phyloP scores from a whole-genome alignment of 2,113 vertebrate species.

The Actenoides lindsayi region DNA sequence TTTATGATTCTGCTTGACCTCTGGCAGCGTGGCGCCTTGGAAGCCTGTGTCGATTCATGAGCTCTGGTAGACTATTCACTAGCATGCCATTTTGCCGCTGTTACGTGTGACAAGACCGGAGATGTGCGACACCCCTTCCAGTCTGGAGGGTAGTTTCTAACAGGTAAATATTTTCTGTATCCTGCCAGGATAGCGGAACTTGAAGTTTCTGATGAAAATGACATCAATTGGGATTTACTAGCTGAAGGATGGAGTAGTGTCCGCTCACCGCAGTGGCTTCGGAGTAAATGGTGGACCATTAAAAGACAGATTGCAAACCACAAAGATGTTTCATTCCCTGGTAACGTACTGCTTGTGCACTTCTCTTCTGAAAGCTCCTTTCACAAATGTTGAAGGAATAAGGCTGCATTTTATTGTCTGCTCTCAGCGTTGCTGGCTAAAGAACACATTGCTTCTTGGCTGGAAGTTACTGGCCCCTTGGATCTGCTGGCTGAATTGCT shows the following conservation, averaged over 20 bases:
- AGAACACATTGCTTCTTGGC: neutral
- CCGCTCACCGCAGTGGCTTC: constrained; percentile 97
- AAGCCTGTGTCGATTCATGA: constrained; percentile 44
- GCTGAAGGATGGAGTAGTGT: constrained; percentile 97
- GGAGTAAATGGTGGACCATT: constrained; percentile 99
- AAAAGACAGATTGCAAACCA: constrained; percentile 98
- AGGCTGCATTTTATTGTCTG: neutral
- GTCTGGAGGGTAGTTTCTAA: constrained; percentile 29
- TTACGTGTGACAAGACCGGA: neutral
- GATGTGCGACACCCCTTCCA: neutral
- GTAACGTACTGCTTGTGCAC: constrained; percentile 71
- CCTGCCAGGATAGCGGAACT: constrained; percentile 90
- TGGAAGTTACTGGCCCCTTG: neutral
- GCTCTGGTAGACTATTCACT: constrained; percentile 39
- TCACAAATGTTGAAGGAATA: neutral
- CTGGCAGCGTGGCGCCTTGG: constrained; percentile 65
- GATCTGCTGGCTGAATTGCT: constrained; percentile 19
- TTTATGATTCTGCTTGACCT: constrained; percentile 63
- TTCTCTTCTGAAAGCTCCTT: neutral
- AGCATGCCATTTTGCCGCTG: constrained; percentile 34
- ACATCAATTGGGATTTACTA: constrained; percentile 95
- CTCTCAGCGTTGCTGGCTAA: neutral
- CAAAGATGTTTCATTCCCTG: constrained; percentile 93
- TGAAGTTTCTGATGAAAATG: constrained; percentile 93
- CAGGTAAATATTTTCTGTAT: constrained; percentile 46